Conservation (phyloP, 2,797 vertebrate genomes). For the Crocidura indochinensis region DNA sequence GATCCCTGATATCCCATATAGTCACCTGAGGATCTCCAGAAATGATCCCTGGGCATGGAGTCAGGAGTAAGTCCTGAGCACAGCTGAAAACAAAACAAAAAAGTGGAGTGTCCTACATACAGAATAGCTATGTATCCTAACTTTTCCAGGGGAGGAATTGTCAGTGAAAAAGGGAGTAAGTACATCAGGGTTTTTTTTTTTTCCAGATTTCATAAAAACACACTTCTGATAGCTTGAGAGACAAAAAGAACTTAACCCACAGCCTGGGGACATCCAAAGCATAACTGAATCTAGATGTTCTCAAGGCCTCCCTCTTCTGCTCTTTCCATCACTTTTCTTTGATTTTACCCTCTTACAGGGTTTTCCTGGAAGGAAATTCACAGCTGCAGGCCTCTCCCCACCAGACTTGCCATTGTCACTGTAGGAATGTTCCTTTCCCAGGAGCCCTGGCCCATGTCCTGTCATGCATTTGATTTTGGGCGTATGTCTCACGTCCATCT, state of each 20-base stretch:
- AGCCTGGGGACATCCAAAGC: background rate
- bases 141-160: background rate
- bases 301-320: background rate
- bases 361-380: background rate
- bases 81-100: no score
- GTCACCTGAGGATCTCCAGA: no score
- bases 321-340: background rate
- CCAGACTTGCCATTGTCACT: no score
- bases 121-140: no score
- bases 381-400: background rate
- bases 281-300: background rate
- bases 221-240: background rate
- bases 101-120: background rate
- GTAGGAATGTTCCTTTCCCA: background rate
- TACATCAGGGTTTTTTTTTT: background rate
- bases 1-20: no score
- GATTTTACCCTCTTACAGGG: background rate
- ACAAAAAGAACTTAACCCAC: background rate
- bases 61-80: no score
- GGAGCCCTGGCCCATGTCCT: background rate
- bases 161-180: background rate
- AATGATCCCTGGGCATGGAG: no score
- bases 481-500: accelerated
- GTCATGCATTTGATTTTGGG: background rate
- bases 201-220: background rate